A percentile compares a stretch with the other conserved stretches of the same genome.
These are phyloP conservation scores for Drosophila nr. perissopoda DNA, from an alignment of 2,888 invertebrate genomes.

Conservation along the genomic window DNA sequence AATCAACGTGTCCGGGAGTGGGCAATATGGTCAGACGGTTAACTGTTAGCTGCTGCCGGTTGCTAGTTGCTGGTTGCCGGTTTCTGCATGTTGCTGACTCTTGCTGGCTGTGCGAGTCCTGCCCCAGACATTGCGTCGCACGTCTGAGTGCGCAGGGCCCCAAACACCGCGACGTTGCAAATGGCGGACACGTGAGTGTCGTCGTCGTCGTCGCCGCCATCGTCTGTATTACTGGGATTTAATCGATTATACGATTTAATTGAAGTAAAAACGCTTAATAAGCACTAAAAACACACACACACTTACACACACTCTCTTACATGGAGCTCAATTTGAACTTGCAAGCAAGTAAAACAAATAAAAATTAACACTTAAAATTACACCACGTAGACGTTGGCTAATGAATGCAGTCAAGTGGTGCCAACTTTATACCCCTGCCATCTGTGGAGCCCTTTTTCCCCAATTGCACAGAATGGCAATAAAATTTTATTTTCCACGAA, in stretches of 20 bases:
- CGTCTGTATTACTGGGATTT: slow-evolving; percentile 57
- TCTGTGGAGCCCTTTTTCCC: slow-evolving; percentile 4
- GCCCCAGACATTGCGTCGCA: slow-evolving; percentile 71
- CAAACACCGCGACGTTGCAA: slow-evolving; percentile 19
- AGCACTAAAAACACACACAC: slow-evolving; percentile 64
- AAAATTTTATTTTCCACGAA: slow-evolving; percentile 75
- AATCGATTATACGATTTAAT: slow-evolving; percentile 80
- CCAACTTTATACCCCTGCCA: slow-evolving; percentile 1
- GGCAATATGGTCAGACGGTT: slow-evolving; percentile 32
- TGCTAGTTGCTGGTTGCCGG: slow-evolving; percentile 1
- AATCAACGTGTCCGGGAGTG: slow-evolving; percentile 63
- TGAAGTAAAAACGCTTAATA: slow-evolving; percentile 79
- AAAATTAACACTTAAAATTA: slow-evolving; percentile 78
- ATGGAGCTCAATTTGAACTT: slow-evolving; percentile 18
- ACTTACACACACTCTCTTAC: slow-evolving; percentile 9
- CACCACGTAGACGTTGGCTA: slow-evolving; percentile 72
- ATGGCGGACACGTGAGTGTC: slow-evolving; percentile 36
- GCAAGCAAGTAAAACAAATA: slow-evolving; percentile 65
- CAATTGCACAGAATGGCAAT: slow-evolving; percentile 62
- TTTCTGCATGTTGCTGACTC: slow-evolving; percentile 4
- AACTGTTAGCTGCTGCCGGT: slow-evolving; percentile 42
- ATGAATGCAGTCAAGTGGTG: slow-evolving; percentile 59
- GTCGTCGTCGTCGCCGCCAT: slow-evolving; percentile 14
- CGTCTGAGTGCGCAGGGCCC: slow-evolving; percentile 61
- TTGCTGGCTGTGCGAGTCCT: slow-evolving; percentile 35